A percentile compares a stretch with the other conserved stretches of the same genome.
These are phyloP conservation scores for Drosophila eugracilis DNA, from an alignment of 1,140 invertebrate species.

Conservation along the genomic window DNA sequence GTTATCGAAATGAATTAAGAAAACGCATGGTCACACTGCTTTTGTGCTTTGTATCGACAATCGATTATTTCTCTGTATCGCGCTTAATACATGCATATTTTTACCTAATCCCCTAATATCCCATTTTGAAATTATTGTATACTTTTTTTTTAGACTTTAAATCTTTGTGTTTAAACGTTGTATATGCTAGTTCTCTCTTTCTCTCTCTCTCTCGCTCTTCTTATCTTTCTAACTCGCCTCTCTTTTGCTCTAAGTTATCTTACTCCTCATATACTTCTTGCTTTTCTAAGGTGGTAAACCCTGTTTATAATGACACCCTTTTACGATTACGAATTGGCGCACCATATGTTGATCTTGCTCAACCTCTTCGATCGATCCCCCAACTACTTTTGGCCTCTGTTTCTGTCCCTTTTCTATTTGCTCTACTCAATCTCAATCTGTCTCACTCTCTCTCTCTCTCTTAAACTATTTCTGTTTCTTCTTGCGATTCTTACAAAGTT, in stretches of 20 bases:
- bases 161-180: constrained; percentile 37
- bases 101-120: neutral
- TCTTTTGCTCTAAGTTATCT: constrained; percentile 1
- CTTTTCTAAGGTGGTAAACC: neutral
- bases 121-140: constrained; percentile 18
- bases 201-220: constrained; percentile 9
- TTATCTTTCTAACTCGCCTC: constrained; percentile 7
- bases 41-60: neutral
- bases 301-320: constrained; percentile 1
- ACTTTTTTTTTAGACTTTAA: constrained; percentile 21
- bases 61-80: no score
- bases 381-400: constrained; percentile 1
- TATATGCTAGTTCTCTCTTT: constrained; percentile 44
- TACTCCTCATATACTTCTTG: constrained; percentile 13
- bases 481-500: constrained; percentile 27
- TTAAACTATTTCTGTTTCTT: constrained; percentile 26
- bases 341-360: constrained; percentile 13
- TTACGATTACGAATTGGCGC: constrained; percentile 19
- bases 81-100: constrained; percentile 2
- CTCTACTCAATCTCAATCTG: neutral
- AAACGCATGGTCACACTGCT: neutral
- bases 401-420: constrained; percentile 4
- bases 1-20: neutral
- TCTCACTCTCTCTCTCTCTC: constrained; percentile 2
- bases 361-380: constrained; percentile 8